Evolutionary conservation across 2,797 vertebrate genomes (phyloP).

Genomic region (Xiphophorus birchmanni): DNA sequence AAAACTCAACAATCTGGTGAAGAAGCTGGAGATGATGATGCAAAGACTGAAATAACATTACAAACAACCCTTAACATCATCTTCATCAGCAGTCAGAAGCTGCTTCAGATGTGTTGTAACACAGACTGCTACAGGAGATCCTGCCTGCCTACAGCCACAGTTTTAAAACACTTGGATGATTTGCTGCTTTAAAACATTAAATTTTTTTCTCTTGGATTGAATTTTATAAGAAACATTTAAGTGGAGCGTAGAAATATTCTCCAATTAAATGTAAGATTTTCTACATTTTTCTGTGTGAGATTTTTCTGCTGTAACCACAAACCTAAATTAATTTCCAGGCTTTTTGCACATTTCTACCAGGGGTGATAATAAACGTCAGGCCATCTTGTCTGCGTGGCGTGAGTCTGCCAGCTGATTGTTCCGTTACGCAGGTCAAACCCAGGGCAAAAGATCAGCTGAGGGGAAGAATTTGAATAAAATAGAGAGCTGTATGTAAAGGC

Average conservation of each 20-base stretch:
- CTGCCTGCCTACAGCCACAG: background rate
- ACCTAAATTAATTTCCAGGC: background rate
- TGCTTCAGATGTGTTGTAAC: background rate
- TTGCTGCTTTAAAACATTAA: background rate
- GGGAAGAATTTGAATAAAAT: conserved; percentile 34
- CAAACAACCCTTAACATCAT: background rate
- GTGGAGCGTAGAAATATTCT: background rate
- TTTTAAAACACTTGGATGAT: background rate
- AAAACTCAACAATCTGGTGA: background rate
- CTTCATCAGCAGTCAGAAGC: background rate
- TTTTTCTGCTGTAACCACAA: background rate
- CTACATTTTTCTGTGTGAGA: background rate
- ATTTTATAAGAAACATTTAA: background rate
- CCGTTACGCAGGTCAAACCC: conserved; percentile 51
- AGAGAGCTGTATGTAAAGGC: conserved; percentile 52
- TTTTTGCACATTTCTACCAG: background rate
- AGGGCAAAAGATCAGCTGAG: conserved; percentile 59
- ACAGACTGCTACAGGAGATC: background rate
- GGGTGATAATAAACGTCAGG: background rate
- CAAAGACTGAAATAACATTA: background rate
- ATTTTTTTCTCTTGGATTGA: background rate
- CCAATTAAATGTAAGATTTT: background rate
- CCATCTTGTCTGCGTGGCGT: conserved; percentile 43
- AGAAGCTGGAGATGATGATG: background rate
- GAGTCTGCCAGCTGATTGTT: conserved; percentile 38